Base-by-base conservation (phyloP, 92 coral and sea anemone genomes). In the Meandrina meandrites region DNA sequence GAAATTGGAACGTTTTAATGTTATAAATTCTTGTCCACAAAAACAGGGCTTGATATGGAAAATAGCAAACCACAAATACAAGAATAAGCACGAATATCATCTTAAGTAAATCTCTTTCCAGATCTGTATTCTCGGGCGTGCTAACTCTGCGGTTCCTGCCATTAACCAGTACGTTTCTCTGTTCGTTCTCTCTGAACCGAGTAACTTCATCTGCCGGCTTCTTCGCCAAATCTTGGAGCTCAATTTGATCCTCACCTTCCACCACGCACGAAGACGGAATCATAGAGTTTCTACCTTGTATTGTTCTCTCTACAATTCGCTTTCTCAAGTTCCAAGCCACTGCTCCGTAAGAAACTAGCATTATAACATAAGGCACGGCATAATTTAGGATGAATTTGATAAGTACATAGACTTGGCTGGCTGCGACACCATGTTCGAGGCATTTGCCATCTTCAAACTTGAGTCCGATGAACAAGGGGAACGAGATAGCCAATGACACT, bases 301-400 rank as follows among this genome's bases (percentile, higher is more conserved):
- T 4, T 6, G 67, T 32, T 21, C 50, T 70, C 34, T 22, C 18
- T 31, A 8, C 48, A 51, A 83, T 83, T 70, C 79, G 79, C 79
- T 21, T 31, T 72, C 79, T 53, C 22, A 83, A 36, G n/a, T 50
- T 70, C 79, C 86, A 48, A 4, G 84, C 92, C 68, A 92, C 90
- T 2, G 94, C 89, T 18, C 94, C 92, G 80, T 92, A 92, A 21
- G 92, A 83, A 3, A 72, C 69, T 28, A 86, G 1, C 92, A 92
- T 92, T 40, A 86, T 84, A 24, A 89, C 30, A 51, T 89, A 75
- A 37, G 94, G 94, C 31, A 92, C 69, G 21, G 71, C 64, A 45
- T 72, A 92, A 72, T 81, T 92, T 53, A 92, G 76, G 48, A 79
- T 67, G 67, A 89, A 89, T 21, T 82, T 79, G 7, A 75, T 58